Base-by-base conservation (phyloP, 92 coral and sea anemone species). In the Siderastrea radians region DNA sequence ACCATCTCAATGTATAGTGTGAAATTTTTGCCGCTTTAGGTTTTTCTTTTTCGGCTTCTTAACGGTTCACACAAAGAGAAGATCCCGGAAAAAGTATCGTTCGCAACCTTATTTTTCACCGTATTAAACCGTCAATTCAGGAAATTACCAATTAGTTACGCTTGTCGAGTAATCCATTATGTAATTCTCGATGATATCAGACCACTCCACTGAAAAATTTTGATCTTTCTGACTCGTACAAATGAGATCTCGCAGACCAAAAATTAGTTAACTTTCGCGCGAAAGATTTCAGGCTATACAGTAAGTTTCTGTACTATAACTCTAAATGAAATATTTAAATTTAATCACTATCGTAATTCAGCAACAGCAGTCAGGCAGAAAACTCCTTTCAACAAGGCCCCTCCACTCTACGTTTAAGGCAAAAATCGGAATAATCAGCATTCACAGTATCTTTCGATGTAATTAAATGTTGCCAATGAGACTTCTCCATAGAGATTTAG, bases 401-500 rank as follows among this genome's bases (percentile, higher is more conserved):
- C 45, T 17, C 9, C 7, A 7, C 61, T 55, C 19, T 15, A 14
- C 26, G 19, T 61, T 13, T 19, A 61, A 61, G 26, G 6, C 66
- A 71, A 12, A 71, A 26, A 47, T 10, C 26, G 17, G 17, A 3
- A 1, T 13, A 13, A 2, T 13, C 75, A 71, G 50, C 17, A 45
- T 7, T 14, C 59, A 4, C 59, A 4, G 58, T 8, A 50, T 16
- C 43, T n/a, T 72, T 16, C 3, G 16, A 15, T 74, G 61, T 54
- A 9, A 46, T 9, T 14, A 54, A 75, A n/a, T 4, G 10, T 46
- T 15, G 14, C 64, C 50, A 60, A 15, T 44, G 68, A 79, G 54
- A 79, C 13, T 49, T 79, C 50, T 49, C 71, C 10, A 47, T 72
- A 74, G 49, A 47, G 50, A 49, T 72, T 72, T 57, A 72, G 7